Evolutionary conservation across 2,797 vertebrate genomes (phyloP).

Genomic region (Syndactyla subalaris): DNA sequence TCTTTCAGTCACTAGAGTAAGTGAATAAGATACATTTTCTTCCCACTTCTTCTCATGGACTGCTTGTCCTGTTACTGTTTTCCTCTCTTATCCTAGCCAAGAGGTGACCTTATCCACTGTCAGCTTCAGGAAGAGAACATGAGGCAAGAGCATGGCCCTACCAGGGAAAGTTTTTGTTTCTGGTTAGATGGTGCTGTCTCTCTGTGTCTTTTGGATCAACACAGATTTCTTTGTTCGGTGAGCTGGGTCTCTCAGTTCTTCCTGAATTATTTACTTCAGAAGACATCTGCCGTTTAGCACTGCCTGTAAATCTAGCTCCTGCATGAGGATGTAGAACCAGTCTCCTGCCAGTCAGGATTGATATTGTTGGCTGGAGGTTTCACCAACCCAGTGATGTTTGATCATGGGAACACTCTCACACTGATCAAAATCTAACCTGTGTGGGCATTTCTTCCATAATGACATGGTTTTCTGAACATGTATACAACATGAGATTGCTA

Average conservation of each 20-base stretch:
- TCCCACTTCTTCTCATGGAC: background rate
- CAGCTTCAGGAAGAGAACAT: background rate
- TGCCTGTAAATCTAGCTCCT: background rate
- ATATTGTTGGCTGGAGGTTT: background rate
- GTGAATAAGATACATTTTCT: background rate
- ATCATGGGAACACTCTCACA: background rate
- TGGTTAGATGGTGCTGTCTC: background rate
- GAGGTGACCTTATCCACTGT: background rate
- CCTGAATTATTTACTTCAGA: background rate
- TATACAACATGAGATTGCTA: background rate
- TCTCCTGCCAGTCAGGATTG: background rate
- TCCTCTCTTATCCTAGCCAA: background rate
- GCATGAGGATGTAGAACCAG: background rate
- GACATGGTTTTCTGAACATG: background rate
- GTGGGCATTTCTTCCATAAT: background rate
- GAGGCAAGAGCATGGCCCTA: background rate
- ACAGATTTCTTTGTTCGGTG: background rate
- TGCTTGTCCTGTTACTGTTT: background rate
- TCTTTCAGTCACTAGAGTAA: background rate
- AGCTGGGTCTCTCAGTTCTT: background rate
- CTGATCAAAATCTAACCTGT: background rate
- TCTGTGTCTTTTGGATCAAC: background rate
- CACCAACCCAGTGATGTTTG: background rate
- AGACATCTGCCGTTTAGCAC: background rate
- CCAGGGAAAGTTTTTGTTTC: rapidly evolving